Conservation (phyloP, 2,888 invertebrate species). For the Xestia xanthographa region DNA sequence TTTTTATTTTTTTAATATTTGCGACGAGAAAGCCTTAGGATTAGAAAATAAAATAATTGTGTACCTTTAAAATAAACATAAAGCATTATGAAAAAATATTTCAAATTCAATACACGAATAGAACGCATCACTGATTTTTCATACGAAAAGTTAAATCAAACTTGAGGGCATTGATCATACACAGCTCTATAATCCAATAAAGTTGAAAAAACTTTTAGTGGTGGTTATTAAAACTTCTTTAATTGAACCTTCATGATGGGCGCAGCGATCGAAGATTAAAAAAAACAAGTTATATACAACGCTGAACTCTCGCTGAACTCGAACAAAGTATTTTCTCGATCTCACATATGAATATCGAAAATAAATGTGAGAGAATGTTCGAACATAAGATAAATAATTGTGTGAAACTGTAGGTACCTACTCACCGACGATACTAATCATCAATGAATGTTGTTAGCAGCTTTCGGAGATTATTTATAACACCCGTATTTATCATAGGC, state of each 20-base stretch:
- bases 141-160: conserved; percentile 11
- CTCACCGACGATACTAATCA: conserved; percentile 5
- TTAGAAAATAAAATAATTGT: background rate
- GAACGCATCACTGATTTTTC: conserved; percentile 20
- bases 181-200: conserved; percentile 7
- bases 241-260: conserved; percentile 28
- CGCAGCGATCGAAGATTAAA: background rate
- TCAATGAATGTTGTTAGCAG: conserved; percentile 28
- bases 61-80: background rate
- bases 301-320: too few species aligned
- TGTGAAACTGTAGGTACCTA: background rate
- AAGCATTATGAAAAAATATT: background rate
- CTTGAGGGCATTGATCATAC: conserved; percentile 10
- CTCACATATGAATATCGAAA: background rate
- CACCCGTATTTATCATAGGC: conserved; percentile 24
- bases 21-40: background rate
- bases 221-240: conserved; percentile 46
- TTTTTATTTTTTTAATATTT: background rate
- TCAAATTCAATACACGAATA: conserved; percentile 1
- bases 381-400: conserved; percentile 7
- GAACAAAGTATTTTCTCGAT: conserved; percentile 11
- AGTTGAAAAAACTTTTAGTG: conserved; percentile 16
- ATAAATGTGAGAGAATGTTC: background rate
- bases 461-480: conserved; percentile 23
- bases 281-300: background rate